These are phyloP conservation scores for Pangasius krempfi DNA, from an alignment of 2,797 vertebrate species.

Conservation along the genomic window DNA sequence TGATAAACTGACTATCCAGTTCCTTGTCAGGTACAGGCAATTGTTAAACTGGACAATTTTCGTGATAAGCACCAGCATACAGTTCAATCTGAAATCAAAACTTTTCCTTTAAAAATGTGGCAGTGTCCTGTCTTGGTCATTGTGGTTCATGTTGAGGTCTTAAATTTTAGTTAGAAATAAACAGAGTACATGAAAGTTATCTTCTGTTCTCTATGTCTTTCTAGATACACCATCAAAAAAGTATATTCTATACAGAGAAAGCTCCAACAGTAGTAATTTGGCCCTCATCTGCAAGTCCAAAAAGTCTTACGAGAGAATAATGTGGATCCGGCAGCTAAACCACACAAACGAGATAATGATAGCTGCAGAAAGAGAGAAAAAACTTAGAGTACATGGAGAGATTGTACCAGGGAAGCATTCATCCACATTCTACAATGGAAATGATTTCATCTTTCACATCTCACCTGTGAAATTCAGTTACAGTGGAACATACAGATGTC, in stretches of 20 bases:
- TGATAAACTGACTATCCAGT: background rate
- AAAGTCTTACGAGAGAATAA: background rate
- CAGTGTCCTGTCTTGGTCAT: background rate
- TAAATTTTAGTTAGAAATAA: background rate
- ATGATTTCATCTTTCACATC: slow-evolving; percentile 46
- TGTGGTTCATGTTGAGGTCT: background rate
- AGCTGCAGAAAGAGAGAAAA: background rate
- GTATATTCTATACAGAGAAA: slow-evolving; percentile 1
- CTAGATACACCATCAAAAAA: background rate
- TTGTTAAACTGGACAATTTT: background rate
- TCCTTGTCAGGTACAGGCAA: background rate
- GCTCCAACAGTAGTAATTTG: background rate
- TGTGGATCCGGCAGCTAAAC: background rate
- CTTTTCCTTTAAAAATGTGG: background rate
- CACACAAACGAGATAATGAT: background rate
- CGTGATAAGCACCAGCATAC: background rate
- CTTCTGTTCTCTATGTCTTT: background rate
- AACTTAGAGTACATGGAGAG: background rate
- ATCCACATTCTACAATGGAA: slow-evolving; percentile 10
- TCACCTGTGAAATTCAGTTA: slow-evolving; percentile 52
- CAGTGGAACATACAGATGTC: slow-evolving; percentile 31
- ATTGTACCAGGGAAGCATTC: background rate
- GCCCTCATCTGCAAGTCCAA: background rate
- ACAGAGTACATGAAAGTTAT: background rate
- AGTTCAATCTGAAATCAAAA: background rate